Conservation (phyloP, 2,888 invertebrate species). For the Willowsia nigromaculata region DNA sequence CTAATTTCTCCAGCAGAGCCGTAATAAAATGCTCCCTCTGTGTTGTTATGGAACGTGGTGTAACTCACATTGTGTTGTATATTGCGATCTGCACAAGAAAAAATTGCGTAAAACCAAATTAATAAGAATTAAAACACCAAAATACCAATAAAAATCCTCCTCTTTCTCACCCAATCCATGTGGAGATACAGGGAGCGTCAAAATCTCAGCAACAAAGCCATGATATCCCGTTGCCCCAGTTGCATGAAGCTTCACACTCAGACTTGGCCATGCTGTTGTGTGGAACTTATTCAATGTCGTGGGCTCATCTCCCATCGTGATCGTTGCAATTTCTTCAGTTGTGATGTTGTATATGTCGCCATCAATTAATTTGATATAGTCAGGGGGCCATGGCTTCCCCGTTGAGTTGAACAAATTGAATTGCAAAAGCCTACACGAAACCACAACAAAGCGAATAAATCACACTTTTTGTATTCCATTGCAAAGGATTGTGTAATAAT, state of each 20-base stretch:
- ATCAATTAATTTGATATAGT: constrained; percentile 92
- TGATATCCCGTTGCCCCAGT: constrained; percentile 96
- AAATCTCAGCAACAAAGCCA: constrained; percentile 98
- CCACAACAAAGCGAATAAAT: constrained; percentile 21
- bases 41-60: constrained; percentile 89
- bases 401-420: constrained; percentile 95
- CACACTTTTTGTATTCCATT: not conserved
- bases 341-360: constrained; percentile 95
- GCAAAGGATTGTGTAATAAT: not conserved
- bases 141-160: not conserved
- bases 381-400: constrained; percentile 88
- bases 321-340: constrained; percentile 84
- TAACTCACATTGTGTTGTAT: constrained; percentile 94
- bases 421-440: constrained; percentile 86
- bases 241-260: constrained; percentile 94
- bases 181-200: constrained; percentile 94
- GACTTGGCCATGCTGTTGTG: constrained; percentile 87
- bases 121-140: not conserved
- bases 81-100: constrained; percentile 87
- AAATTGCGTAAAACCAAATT: not conserved
- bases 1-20: constrained; percentile 96
- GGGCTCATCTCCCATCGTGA: constrained; percentile 78
- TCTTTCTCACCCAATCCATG: constrained; percentile 90
- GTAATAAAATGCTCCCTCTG: constrained; percentile 93
- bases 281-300: constrained; percentile 85